Evolutionary conservation across 1,140 invertebrate genomes (phyloP).

Genomic region (Drosophila saltans): DNA sequence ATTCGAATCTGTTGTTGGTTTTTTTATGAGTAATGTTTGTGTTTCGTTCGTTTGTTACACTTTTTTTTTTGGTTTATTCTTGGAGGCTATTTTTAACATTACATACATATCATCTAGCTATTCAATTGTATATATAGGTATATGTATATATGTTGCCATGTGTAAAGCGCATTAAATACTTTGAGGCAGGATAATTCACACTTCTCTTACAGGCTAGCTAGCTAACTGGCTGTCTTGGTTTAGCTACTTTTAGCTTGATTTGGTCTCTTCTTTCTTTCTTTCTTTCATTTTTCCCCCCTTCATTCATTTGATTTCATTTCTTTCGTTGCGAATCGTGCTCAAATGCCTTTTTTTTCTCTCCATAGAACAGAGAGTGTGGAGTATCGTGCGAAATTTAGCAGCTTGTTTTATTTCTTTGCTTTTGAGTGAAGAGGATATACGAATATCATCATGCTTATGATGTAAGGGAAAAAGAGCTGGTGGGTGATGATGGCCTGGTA

Average conservation of each 20-base stretch:
- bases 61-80: slow-evolving; percentile 18
- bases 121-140: slow-evolving; percentile 21
- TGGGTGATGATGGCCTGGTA: too few species aligned
- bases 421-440: slow-evolving; percentile 9
- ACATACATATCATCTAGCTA: slow-evolving; percentile 18
- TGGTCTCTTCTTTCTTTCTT: slow-evolving; percentile 43
- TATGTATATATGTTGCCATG: slow-evolving; percentile 46
- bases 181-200: slow-evolving; percentile 80
- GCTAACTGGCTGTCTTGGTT: background rate
- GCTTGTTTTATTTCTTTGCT: slow-evolving; percentile 56
- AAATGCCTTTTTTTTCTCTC: slow-evolving; percentile 53
- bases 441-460: background rate
- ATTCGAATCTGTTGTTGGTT: slow-evolving; percentile 41
- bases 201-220: slow-evolving; percentile 23
- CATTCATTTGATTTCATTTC: slow-evolving; percentile 15
- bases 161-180: slow-evolving; percentile 78
- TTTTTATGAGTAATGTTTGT: slow-evolving; percentile 69
- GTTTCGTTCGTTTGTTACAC: too few species aligned
- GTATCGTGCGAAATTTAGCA: slow-evolving; percentile 77
- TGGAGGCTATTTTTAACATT: slow-evolving; percentile 52
- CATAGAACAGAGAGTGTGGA: slow-evolving; percentile 17
- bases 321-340: slow-evolving; percentile 37
- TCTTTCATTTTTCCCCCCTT: slow-evolving; percentile 27
- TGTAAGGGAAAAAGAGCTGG: too few species aligned
- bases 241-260: slow-evolving; percentile 57